Conservation (phyloP, 1,140 invertebrate species). For the Drosophila miranda region DNA sequence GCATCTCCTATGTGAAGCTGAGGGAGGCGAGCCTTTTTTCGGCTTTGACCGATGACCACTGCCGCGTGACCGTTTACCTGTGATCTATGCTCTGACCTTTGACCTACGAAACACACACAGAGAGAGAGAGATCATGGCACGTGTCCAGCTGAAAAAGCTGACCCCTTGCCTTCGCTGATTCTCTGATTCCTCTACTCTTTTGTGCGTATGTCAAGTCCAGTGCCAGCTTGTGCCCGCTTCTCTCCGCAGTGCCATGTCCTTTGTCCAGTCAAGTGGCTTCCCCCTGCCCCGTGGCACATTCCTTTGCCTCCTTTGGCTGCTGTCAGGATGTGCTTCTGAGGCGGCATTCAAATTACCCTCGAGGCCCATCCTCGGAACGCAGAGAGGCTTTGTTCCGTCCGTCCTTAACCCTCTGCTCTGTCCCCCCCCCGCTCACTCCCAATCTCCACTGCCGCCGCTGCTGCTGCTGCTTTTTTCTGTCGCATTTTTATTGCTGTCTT, state of each 20-base stretch:
- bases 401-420: constrained; percentile 28
- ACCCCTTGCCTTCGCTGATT: background rate
- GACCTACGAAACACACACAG: too few species aligned
- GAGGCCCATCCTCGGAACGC: constrained; percentile 59
- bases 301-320: constrained; percentile 38
- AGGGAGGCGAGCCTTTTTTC: too few species aligned
- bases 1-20: background rate
- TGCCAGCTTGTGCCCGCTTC: too few species aligned
- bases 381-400: constrained; percentile 50
- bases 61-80: background rate
- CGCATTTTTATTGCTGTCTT: constrained; percentile 70
- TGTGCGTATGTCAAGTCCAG: constrained; percentile 78
- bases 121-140: constrained; percentile 1
- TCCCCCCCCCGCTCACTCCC: too few species aligned
- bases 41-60: constrained; percentile 5
- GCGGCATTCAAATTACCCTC: constrained; percentile 63
- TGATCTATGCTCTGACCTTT: too few species aligned
- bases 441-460: background rate
- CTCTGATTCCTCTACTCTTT: constrained; percentile 26
- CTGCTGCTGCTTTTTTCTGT: background rate
- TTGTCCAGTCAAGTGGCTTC: constrained; percentile 73
- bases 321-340: constrained; percentile 41
- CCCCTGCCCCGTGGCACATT: constrained; percentile 14
- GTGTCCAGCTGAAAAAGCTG: constrained; percentile 8
- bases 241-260: constrained; percentile 36